Conservation (phyloP, 2,888 invertebrate species). For the Papilio gigon region DNA sequence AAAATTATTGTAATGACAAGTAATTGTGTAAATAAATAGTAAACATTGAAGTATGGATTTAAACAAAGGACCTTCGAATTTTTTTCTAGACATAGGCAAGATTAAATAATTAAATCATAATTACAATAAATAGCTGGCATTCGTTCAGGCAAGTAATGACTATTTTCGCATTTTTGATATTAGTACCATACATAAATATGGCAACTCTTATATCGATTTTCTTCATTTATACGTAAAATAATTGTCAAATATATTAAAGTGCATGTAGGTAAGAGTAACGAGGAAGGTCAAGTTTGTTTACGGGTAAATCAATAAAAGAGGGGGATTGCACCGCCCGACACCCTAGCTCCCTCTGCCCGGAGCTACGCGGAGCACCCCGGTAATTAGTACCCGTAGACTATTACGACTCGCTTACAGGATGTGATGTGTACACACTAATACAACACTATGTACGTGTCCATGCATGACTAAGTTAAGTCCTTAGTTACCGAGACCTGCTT, state of each 20-base stretch:
- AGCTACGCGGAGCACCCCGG: slow-evolving; percentile 5
- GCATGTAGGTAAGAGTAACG: not conserved
- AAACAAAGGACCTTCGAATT: too few species aligned
- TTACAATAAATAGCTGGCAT: too few species aligned
- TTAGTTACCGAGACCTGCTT: not conserved
- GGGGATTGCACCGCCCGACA: slow-evolving; percentile 17
- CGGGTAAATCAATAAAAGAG: slow-evolving; percentile 35
- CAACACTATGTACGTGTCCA: not conserved
- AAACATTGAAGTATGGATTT: too few species aligned
- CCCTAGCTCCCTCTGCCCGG: slow-evolving; percentile 1
- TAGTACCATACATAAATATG: too few species aligned
- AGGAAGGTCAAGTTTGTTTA: slow-evolving; percentile 33
- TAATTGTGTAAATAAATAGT: too few species aligned
- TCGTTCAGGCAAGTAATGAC: too few species aligned
- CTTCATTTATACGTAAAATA: too few species aligned
- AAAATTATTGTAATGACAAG: too few species aligned
- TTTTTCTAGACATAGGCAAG: too few species aligned
- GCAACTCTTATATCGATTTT: too few species aligned
- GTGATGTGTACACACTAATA: not conserved
- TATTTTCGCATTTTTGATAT: too few species aligned
- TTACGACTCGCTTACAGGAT: slow-evolving; percentile 12
- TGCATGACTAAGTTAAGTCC: not conserved
- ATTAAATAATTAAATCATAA: too few species aligned
- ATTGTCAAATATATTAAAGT: not conserved
- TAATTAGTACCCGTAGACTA: slow-evolving; percentile 22